Evolutionary conservation across 2,888 invertebrate genomes (phyloP).

Genomic region (Prostheceraeus crozeri): DNA sequence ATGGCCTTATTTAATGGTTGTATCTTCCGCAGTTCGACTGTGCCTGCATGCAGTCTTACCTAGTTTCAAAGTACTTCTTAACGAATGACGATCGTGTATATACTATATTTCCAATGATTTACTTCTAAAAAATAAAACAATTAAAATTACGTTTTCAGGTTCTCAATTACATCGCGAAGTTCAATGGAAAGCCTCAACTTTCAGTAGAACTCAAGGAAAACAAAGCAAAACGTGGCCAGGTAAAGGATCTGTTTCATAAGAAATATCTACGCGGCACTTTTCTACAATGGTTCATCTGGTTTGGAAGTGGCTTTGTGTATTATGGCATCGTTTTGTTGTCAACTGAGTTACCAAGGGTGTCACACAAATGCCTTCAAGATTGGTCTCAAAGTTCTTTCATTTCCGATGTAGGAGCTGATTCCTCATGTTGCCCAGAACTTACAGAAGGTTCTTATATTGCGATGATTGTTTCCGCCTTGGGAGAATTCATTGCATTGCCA

Average conservation of each 20-base stretch:
- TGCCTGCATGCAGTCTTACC: too few relatives aligned
- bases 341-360: constrained; percentile 65
- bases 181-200: not conserved
- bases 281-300: constrained; percentile 63
- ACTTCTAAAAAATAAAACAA: too few relatives aligned
- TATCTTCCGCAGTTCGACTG: too few relatives aligned
- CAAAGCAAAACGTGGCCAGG: not conserved
- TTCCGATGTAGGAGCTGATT: not conserved
- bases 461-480: not conserved
- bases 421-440: constrained; percentile 29
- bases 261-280: not conserved
- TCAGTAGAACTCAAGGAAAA: not conserved
- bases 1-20: too few relatives aligned
- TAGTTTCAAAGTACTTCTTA: too few relatives aligned
- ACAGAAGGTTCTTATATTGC: not conserved
- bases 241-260: not conserved
- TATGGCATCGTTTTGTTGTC: constrained; percentile 89
- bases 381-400: not conserved
- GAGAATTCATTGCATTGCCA: constrained; percentile 11
- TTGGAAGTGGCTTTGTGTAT: constrained; percentile 86
- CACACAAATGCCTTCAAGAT: constrained; percentile 21
- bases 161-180: not conserved
- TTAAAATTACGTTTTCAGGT: too few relatives aligned
- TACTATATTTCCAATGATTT: too few relatives aligned
- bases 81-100: too few relatives aligned